Evolutionary conservation across 37 sponge, comb jelly and placozoan species (phyloP).

Genomic region (Cliona cf. orientalis): DNA sequence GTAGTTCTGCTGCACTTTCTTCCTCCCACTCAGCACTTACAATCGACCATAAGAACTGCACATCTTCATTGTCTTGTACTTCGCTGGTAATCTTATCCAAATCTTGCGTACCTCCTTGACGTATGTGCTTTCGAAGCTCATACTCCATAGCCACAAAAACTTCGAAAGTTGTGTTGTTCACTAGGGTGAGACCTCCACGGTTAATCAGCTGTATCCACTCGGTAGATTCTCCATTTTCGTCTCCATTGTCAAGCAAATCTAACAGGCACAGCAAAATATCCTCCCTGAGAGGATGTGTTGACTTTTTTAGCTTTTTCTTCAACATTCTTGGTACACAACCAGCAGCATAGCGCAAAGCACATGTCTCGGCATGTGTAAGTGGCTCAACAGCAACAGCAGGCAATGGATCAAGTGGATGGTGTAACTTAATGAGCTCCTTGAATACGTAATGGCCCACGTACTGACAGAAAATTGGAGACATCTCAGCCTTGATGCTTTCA

Average conservation of each 20-base stretch:
- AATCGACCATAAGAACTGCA: conserved; percentile 6
- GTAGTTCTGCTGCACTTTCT: background rate
- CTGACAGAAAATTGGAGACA: background rate
- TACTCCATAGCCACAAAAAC: conserved; percentile 28
- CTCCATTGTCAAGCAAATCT: conserved; percentile 6
- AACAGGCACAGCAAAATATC: conserved; percentile 10
- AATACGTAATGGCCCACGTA: background rate
- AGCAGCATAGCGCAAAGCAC: conserved; percentile 30
- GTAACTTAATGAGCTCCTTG: background rate
- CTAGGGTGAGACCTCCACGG: conserved; percentile 27
- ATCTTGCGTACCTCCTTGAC: background rate
- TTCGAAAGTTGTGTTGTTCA: conserved; percentile 8
- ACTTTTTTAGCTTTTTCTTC: conserved; percentile 13
- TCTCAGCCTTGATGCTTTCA: background rate
- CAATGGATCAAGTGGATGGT: too few relatives aligned
- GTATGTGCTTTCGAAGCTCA: conserved; percentile 1
- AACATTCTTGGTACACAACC: conserved; percentile 23
- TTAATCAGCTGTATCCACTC: conserved; percentile 22
- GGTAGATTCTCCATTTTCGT: background rate
- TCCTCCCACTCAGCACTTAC: background rate
- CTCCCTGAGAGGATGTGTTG: conserved; percentile 2
- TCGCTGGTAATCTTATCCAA: conserved; percentile 4
- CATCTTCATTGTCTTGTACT: conserved; percentile 4
- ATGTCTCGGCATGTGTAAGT: conserved; percentile 4
- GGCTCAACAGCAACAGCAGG: background rate